Evolutionary conservation across 1,140 invertebrate genomes (phyloP).

Genomic region (Drosophila sulfurigaster): DNA sequence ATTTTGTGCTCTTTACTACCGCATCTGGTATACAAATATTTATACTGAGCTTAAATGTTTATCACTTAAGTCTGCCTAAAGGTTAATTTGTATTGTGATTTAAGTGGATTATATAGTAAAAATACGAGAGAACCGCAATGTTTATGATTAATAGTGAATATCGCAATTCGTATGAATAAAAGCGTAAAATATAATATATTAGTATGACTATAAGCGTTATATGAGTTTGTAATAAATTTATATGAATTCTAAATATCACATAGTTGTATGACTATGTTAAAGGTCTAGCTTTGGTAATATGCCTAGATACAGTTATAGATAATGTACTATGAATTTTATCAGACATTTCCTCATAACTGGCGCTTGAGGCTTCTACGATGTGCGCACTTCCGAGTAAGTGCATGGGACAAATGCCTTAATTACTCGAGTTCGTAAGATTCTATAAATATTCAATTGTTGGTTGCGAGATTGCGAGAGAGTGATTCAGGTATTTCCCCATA

Average conservation of each 20-base stretch:
- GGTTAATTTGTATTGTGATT: slow-evolving; percentile 14
- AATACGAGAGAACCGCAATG: slow-evolving; percentile 5
- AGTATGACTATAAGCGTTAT: slow-evolving; percentile 21
- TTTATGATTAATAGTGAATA: slow-evolving; percentile 10
- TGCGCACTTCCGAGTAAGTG: slow-evolving; percentile 23
- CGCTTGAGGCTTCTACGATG: not conserved
- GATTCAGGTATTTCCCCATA: slow-evolving; percentile 29
- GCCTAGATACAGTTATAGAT: not conserved
- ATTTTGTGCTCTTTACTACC: not conserved
- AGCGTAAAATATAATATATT: slow-evolving; percentile 6
- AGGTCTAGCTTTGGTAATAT: slow-evolving; percentile 10
- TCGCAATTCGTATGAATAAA: slow-evolving; percentile 26
- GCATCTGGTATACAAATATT: slow-evolving; percentile 34
- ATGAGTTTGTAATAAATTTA: slow-evolving; percentile 25
- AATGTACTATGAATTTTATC: slow-evolving; percentile 17
- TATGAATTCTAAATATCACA: slow-evolving; percentile 28
- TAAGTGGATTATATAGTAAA: not conserved
- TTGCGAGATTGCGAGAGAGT: not conserved
- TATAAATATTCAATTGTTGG: slow-evolving; percentile 22
- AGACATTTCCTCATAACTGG: slow-evolving; percentile 27
- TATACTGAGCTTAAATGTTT: slow-evolving; percentile 28
- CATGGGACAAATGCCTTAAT: slow-evolving; percentile 9
- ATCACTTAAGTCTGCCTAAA: slow-evolving; percentile 20
- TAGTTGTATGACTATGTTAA: slow-evolving; percentile 11
- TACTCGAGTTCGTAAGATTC: slow-evolving; percentile 14